Conservation (phyloP, 2,888 invertebrate species). For the Volucella inanis region DNA sequence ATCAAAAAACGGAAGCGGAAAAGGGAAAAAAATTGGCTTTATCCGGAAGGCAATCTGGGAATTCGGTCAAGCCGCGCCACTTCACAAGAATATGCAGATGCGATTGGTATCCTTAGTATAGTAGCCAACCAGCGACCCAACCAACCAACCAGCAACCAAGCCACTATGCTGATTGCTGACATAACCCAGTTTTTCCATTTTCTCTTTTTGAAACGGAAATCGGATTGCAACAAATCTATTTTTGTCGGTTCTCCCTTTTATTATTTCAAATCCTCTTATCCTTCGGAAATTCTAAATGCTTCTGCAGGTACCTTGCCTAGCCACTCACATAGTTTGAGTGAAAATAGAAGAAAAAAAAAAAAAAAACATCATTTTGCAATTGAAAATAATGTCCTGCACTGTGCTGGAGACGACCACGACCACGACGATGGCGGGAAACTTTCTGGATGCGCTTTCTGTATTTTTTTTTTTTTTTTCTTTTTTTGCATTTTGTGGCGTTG, state of each 20-base stretch:
- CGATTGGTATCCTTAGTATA: conserved; percentile 44
- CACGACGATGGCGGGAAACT: conserved; percentile 13
- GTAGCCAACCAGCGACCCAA: background rate
- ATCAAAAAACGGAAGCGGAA: background rate
- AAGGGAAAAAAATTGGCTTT: background rate
- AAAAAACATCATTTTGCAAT: conserved; percentile 50
- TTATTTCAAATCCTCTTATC: conserved; percentile 29
- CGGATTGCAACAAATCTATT: conserved; percentile 73
- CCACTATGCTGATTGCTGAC: conserved; percentile 66
- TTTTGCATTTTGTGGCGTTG: conserved; percentile 1
- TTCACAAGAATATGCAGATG: conserved; percentile 7
- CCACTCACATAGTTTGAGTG: conserved; percentile 6
- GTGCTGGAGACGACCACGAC: background rate
- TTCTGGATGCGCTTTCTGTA: conserved; percentile 37
- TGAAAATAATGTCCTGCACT: conserved; percentile 8
- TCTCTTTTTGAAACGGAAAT: conserved; percentile 55
- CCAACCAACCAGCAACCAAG: conserved; percentile 15
- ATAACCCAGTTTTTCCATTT: conserved; percentile 53
- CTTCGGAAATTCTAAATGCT: background rate
- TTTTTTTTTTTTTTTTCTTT: background rate
- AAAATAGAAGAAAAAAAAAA: conserved; percentile 30
- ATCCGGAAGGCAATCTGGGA: conserved; percentile 40
- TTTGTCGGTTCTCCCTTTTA: conserved; percentile 38
- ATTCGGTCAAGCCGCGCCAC: conserved; percentile 67
- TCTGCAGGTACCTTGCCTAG: background rate